These are phyloP conservation scores for Abrostola tripartita DNA, from an alignment of 2,888 invertebrate genomes.

Conservation along the genomic window DNA sequence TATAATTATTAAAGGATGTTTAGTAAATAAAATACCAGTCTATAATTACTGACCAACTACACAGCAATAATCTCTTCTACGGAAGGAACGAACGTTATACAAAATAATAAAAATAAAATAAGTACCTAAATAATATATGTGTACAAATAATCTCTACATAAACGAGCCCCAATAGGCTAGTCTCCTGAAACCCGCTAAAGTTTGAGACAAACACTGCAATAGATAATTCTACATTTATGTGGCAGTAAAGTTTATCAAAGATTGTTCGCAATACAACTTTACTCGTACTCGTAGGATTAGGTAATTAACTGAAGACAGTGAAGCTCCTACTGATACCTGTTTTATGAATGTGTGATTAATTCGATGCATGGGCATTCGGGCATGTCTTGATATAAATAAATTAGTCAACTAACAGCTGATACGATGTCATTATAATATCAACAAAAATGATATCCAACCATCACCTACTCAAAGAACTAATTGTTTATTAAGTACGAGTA, in stretches of 20 bases:
- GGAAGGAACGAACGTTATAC: too few relatives aligned
- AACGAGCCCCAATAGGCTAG: not conserved
- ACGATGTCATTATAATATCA: too few relatives aligned
- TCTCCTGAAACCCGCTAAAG: constrained; percentile 8
- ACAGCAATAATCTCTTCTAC: too few relatives aligned
- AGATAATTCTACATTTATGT: constrained; percentile 34
- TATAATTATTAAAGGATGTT: too few relatives aligned
- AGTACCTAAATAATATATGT: not conserved
- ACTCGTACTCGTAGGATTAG: constrained; percentile 7
- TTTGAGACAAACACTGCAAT: constrained; percentile 22
- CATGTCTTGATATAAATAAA: too few relatives aligned
- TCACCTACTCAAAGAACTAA: not conserved
- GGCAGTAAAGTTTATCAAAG: constrained; percentile 35
- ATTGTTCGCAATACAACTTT: constrained; percentile 10
- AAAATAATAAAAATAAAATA: too few relatives aligned
- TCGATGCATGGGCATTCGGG: too few relatives aligned
- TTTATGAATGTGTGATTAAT: too few relatives aligned
- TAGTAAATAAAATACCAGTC: too few relatives aligned
- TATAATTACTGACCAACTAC: too few relatives aligned
- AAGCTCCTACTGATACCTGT: not conserved
- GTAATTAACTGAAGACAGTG: constrained; percentile 20
- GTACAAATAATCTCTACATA: not conserved
- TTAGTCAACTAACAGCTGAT: too few relatives aligned
- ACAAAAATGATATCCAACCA: too few relatives aligned
- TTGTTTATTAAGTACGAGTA: not conserved